A percentile compares a stretch with the other conserved stretches of the same genome.
Evolutionary conservation across 2,888 invertebrate species (phyloP).

Genomic region (Heliconius sara): DNA sequence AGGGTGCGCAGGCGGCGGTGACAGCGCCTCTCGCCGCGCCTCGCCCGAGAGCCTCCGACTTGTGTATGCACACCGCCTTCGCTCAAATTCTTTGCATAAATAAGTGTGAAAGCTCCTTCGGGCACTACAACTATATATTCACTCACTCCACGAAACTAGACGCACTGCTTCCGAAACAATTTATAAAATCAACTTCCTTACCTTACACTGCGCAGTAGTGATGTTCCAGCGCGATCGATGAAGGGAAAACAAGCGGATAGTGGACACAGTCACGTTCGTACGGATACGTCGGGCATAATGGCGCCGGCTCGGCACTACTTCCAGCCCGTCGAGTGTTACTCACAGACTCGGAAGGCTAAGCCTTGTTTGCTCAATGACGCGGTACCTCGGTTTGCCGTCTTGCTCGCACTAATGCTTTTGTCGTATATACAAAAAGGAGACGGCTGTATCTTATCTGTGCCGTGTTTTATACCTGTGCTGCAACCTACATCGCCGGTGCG

Average conservation of each 20-base stretch:
- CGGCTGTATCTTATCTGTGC: slow-evolving; percentile 51
- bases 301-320: slow-evolving; percentile 70
- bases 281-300: slow-evolving; percentile 80
- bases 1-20: slow-evolving; percentile 78
- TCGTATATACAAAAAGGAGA: slow-evolving; percentile 56
- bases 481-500: slow-evolving; percentile 79
- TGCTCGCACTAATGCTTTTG: slow-evolving; percentile 51
- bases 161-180: slow-evolving; percentile 74
- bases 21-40: slow-evolving; percentile 71
- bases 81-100: slow-evolving; percentile 82
- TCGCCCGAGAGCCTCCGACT: slow-evolving; percentile 73
- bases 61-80: slow-evolving; percentile 78
- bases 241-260: slow-evolving; percentile 74
- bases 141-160: slow-evolving; percentile 67
- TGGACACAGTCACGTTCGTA: slow-evolving; percentile 80
- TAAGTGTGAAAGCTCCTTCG: slow-evolving; percentile 77
- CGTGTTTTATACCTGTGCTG: slow-evolving; percentile 73
- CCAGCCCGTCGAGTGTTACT: slow-evolving; percentile 71
- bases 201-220: slow-evolving; percentile 82
- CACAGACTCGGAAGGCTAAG: slow-evolving; percentile 77
- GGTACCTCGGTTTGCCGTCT: slow-evolving; percentile 61
- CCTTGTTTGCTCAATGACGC: slow-evolving; percentile 80
- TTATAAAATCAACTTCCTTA: slow-evolving; percentile 73
- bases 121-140: slow-evolving; percentile 56
- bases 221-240: slow-evolving; percentile 80